Percentiles rank a stretch among this genome's conserved stretches.
phyloP scores from a whole-genome alignment of 2,888 invertebrate species.

The Habroteleia sp. region DNA sequence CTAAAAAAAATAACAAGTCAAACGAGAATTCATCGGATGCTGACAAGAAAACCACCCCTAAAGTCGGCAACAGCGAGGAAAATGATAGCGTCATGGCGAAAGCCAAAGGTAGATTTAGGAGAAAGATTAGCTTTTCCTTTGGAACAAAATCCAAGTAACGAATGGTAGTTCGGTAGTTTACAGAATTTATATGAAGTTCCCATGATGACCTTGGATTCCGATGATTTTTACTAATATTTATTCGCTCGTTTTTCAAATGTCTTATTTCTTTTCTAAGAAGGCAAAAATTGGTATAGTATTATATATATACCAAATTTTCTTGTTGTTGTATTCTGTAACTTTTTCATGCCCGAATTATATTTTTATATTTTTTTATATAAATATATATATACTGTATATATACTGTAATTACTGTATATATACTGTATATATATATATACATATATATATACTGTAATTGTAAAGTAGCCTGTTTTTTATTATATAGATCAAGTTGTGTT shows the following conservation, averaged over 20 bases:
- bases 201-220: constrained; percentile 28
- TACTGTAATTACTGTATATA: no score
- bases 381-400: not conserved
- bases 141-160: constrained; percentile 84
- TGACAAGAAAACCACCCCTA: constrained; percentile 69
- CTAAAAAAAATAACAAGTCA: constrained; percentile 35
- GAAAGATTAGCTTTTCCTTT: constrained; percentile 89
- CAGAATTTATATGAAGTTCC: constrained; percentile 38
- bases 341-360: constrained; percentile 29
- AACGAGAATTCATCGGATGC: constrained; percentile 57
- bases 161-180: constrained; percentile 51
- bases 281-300: constrained; percentile 20
- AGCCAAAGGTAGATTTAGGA: constrained; percentile 87
- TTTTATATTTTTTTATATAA: constrained; percentile 46
- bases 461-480: constrained; percentile 22
- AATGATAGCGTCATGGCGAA: constrained; percentile 78
- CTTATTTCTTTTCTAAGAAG: constrained; percentile 11
- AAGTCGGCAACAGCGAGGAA: constrained; percentile 74
- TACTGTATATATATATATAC: no score
- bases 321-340: constrained; percentile 14
- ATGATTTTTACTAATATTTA: constrained; percentile 42
- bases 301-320: constrained; percentile 14
- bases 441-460: constrained; percentile 27
- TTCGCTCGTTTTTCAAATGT: constrained; percentile 40
- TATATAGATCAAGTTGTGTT: constrained; percentile 19